Base-by-base conservation (phyloP, 37 sponge, comb jelly and placozoan genomes). In the Haliclona indistincta region DNA sequence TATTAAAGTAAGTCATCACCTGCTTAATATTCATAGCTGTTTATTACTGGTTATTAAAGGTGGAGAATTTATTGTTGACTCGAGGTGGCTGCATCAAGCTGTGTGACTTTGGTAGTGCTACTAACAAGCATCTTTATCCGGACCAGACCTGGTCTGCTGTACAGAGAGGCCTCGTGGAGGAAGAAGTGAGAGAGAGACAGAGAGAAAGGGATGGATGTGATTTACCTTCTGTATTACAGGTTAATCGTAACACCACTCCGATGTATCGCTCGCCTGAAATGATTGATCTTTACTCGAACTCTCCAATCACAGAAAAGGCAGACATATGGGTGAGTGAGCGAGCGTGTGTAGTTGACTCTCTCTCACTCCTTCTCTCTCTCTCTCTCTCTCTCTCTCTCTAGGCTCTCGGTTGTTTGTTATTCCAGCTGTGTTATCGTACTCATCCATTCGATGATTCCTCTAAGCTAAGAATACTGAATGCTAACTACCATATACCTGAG, bases 21-120 rank as follows among this genome's bases (percentile, higher is more conserved):
- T 13, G 7, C 23, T 13, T 20, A 11, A 34, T 67, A 13, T n/a
- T n/a, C n/a, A n/a, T n/a, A n/a, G n/a, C n/a, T n/a, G n/a, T n/a
- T n/a, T n/a, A n/a, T n/a, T n/a, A n/a, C n/a, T n/a, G n/a, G n/a
- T 43, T 36, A 7, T 37, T 67, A 19, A 23, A 95, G 97, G 84
- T 85, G 26, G 98, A 97, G 71, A 97, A 97, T 80, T 56, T 97
- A 23, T 54, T 97, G 25, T 77, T 97, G 51, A 82, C 42, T 23
- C 33, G 74, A 0, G 64, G 56, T 3, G 93, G 93, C 13, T 43
- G 26, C 3, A 88, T 97, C 54, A 95, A 86, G 66, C 73, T 97
- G 64, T 97, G 98, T 77, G 98, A 97, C 77, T 97, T 95, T 89
- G 98, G 98, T 30, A 90, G 91, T 86, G 95, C 95, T 60, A 95